phyloP scores from a whole-genome alignment of 2,888 invertebrate species.

The Leptogaster cylindrica region DNA sequence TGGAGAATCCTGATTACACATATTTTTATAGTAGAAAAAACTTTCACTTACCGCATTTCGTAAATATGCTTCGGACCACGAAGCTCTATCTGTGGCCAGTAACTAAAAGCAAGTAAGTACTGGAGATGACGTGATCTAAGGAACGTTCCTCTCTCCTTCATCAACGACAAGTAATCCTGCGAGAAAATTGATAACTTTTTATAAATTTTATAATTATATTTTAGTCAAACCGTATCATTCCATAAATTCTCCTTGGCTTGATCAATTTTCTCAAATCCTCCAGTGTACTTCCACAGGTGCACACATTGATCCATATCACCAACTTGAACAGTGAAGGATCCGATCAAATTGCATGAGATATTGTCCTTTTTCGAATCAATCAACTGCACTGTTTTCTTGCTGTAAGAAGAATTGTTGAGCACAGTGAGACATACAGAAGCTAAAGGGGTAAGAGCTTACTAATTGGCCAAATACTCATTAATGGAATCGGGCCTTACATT shows the following conservation, averaged over 20 bases:
- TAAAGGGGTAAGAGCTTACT: constrained; percentile 72
- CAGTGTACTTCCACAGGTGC: constrained; percentile 94
- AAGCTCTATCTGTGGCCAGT: constrained; percentile 87
- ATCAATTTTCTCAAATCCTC: constrained; percentile 89
- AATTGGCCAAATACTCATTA: constrained; percentile 85
- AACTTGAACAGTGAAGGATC: constrained; percentile 94
- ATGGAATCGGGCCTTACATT: constrained; percentile 90
- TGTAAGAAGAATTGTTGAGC: constrained; percentile 23
- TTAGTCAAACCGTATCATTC: constrained; percentile 68
- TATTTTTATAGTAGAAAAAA: background rate
- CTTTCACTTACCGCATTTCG: constrained; percentile 74
- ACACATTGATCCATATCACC: constrained; percentile 98
- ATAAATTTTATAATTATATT: background rate
- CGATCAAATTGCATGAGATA: constrained; percentile 84
- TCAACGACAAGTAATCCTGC: constrained; percentile 75
- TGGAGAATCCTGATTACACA: too few species aligned
- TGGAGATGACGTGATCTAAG: constrained; percentile 89
- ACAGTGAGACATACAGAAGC: constrained; percentile 42
- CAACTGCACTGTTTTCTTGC: constrained; percentile 70
- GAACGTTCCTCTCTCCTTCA: constrained; percentile 77
- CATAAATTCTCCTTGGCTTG: constrained; percentile 73
- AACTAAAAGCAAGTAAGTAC: constrained; percentile 94
- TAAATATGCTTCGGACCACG: constrained; percentile 83
- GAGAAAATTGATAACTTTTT: constrained; percentile 46
- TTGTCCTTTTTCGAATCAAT: constrained; percentile 75